phyloP scores from a whole-genome alignment of 2,888 invertebrate species.

The Athalia circularis region DNA sequence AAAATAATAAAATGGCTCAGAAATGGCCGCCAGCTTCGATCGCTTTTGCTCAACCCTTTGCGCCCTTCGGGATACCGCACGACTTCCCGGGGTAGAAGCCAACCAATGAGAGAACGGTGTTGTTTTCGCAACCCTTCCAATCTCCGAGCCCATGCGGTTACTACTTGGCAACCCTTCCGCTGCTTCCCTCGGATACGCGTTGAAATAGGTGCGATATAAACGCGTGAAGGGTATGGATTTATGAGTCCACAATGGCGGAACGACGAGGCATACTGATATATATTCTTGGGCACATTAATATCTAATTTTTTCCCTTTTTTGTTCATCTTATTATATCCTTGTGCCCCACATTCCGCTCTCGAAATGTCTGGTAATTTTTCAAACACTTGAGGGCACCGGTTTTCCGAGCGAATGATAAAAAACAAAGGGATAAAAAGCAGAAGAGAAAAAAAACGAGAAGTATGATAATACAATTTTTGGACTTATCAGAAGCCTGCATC shows the following conservation, averaged over 20 bases:
- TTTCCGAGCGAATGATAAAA: neutral
- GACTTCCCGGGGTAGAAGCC: slow-evolving; percentile 26
- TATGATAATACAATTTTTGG: slow-evolving; percentile 33
- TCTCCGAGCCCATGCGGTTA: slow-evolving; percentile 17
- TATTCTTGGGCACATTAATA: too few species aligned
- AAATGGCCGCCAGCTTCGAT: slow-evolving; percentile 41
- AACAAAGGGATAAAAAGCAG: neutral
- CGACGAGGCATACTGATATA: neutral
- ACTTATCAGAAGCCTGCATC: slow-evolving; percentile 41
- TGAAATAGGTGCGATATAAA: neutral
- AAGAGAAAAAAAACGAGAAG: neutral
- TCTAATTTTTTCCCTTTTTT: slow-evolving; percentile 15
- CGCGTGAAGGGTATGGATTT: neutral
- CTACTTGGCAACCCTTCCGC: slow-evolving; percentile 36
- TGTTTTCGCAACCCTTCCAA: slow-evolving; percentile 43
- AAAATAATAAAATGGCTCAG: slow-evolving; percentile 2
- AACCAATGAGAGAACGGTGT: slow-evolving; percentile 22
- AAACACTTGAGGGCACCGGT: slow-evolving; percentile 6
- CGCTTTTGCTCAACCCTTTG: slow-evolving; percentile 32
- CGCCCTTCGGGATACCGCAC: slow-evolving; percentile 26
- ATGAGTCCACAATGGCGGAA: slow-evolving; percentile 14
- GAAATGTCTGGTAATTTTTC: neutral
- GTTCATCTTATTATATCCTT: neutral
- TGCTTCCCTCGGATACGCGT: slow-evolving; percentile 5
- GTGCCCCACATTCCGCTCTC: neutral